These are phyloP conservation scores for Adineta ricciae DNA, from an alignment of 2,888 invertebrate species.

Conservation along the genomic window DNA sequence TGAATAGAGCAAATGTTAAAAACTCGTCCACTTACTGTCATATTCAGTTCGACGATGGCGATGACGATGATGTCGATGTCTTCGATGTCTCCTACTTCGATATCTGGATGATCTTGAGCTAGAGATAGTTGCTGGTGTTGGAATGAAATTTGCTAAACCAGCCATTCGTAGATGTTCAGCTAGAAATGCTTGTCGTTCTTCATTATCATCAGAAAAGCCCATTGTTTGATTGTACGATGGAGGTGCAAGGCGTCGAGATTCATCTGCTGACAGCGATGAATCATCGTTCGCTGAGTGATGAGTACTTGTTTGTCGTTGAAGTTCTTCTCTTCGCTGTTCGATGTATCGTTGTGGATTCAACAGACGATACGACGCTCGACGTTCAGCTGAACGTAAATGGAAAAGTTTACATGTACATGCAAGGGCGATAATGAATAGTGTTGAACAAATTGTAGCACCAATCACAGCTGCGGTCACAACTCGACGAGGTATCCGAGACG, in stretches of 20 bases:
- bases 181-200: constrained; percentile 26
- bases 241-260: not conserved
- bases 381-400: constrained; percentile 43
- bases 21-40: not conserved
- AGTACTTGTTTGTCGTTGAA: not conserved
- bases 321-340: not conserved
- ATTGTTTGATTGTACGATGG: constrained; percentile 32
- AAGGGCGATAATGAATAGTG: constrained; percentile 52
- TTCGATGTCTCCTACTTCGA: not conserved
- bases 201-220: constrained; percentile 30
- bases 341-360: not conserved
- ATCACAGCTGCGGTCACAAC: constrained; percentile 54
- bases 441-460: constrained; percentile 52
- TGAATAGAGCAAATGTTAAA: too few relatives aligned
- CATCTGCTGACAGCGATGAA: not conserved
- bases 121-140: not conserved
- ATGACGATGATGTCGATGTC: not conserved
- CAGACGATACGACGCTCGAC: constrained; percentile 28
- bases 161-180: constrained; percentile 25
- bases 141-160: constrained; percentile 20
- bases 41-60: not conserved
- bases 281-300: not conserved
- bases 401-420: constrained; percentile 53
- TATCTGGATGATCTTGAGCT: not conserved
- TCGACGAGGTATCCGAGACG: constrained; percentile 47